Percentiles rank a stretch among this genome's conserved stretches.
Evolutionary conservation across 2,888 invertebrate species (phyloP).

Genomic region (Melieria crassipennis): DNA sequence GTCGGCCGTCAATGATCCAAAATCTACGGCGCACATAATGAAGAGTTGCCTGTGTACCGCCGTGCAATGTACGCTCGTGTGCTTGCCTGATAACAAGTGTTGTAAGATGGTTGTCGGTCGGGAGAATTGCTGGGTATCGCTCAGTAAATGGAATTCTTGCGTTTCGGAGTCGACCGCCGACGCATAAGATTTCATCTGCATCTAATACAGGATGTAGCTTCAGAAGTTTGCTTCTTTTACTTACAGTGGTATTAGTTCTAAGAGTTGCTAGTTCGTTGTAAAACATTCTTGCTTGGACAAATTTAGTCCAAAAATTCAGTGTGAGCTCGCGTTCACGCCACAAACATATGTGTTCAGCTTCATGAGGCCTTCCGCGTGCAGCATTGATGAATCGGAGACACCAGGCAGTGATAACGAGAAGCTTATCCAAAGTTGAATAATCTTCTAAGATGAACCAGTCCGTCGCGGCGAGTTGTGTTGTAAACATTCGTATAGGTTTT

Average conservation of each 20-base stretch:
- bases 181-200: not conserved
- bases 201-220: not conserved
- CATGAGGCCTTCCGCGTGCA: not conserved
- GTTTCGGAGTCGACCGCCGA: conserved; percentile 13
- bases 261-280: conserved; percentile 8
- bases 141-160: conserved; percentile 1
- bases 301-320: not conserved
- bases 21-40: conserved; percentile 11
- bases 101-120: not conserved
- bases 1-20: conserved; percentile 18
- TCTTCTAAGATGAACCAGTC: not conserved
- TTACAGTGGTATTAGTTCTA: not conserved
- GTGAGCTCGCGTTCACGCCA: not conserved
- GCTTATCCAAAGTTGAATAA: not conserved
- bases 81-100: not conserved
- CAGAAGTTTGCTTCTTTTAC: conserved; percentile 12
- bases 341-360: not conserved
- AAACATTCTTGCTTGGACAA: conserved; percentile 18
- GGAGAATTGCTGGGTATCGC: not conserved
- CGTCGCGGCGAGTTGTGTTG: not conserved
- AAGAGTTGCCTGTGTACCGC: conserved; percentile 11
- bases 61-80: not conserved
- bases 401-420: conserved; percentile 1
- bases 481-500: not conserved
- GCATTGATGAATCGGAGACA: conserved; percentile 2